A percentile compares a stretch with the other conserved stretches of the same genome.
phyloP scores from a whole-genome alignment of 2,797 vertebrate species.

The Furcifer pardalis region DNA sequence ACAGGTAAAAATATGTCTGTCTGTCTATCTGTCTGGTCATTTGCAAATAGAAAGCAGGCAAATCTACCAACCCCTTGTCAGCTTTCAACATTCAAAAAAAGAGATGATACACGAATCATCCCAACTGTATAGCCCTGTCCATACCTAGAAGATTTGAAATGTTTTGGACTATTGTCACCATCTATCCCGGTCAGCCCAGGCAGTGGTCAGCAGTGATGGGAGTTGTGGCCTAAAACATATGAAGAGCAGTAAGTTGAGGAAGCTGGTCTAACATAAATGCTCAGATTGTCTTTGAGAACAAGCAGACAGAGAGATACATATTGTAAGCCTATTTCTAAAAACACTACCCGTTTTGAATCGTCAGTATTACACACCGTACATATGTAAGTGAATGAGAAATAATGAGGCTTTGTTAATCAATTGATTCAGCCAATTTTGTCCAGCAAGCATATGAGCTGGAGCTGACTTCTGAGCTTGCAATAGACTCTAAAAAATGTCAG shows the following conservation, averaged over 20 bases:
- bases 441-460: neutral
- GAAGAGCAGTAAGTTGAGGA: neutral
- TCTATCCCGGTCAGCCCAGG: neutral
- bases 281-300: neutral
- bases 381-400: neutral
- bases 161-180: neutral
- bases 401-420: neutral
- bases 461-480: neutral
- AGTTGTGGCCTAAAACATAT: neutral
- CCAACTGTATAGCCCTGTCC: neutral
- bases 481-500: neutral
- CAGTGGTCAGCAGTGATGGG: neutral
- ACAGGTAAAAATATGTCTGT: slow-evolving; percentile 82
- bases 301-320: neutral
- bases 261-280: neutral
- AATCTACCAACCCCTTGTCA: neutral
- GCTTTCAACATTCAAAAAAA: neutral
- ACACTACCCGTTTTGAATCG: neutral
- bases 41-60: neutral
- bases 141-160: neutral
- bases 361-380: neutral
- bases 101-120: too few relatives aligned
- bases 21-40: neutral
- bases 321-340: neutral
- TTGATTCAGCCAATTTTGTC: neutral